Evolutionary conservation across 2,797 vertebrate species (phyloP).

Genomic region (Arremon brunneinucha): DNA sequence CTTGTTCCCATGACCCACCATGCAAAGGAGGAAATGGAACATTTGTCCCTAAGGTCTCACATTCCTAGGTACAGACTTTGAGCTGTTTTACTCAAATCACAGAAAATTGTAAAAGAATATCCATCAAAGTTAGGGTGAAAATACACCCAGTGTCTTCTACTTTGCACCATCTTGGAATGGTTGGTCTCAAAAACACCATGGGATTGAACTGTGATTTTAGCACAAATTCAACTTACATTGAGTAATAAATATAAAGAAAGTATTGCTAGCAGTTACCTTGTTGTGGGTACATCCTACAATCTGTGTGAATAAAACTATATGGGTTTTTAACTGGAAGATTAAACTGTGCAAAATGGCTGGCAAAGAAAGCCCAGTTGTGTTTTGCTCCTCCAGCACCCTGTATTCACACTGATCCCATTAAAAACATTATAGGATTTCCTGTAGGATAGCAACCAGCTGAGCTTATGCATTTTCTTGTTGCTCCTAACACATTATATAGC

Average conservation of each 20-base stretch:
- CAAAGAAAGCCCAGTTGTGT: neutral
- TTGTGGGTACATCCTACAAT: neutral
- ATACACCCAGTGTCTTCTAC: neutral
- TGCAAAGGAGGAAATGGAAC: neutral
- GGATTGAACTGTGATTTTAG: neutral
- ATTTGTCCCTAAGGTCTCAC: neutral
- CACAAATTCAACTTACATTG: neutral
- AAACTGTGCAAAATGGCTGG: neutral
- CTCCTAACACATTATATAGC: neutral
- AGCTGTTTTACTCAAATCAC: neutral
- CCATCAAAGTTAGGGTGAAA: neutral
- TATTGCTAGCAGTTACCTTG: neutral
- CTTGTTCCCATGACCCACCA: rapidly evolving
- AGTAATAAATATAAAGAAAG: neutral
- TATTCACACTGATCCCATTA: neutral
- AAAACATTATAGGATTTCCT: neutral
- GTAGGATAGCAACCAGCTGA: neutral
- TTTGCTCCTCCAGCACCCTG: neutral
- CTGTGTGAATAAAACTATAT: neutral
- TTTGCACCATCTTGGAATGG: neutral
- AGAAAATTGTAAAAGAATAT: neutral
- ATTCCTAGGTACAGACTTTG: neutral
- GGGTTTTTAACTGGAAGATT: neutral
- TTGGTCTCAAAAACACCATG: neutral
- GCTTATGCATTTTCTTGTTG: neutral